Base-by-base conservation (phyloP, 2,888 invertebrate genomes). In the Drosophila birchii region DNA sequence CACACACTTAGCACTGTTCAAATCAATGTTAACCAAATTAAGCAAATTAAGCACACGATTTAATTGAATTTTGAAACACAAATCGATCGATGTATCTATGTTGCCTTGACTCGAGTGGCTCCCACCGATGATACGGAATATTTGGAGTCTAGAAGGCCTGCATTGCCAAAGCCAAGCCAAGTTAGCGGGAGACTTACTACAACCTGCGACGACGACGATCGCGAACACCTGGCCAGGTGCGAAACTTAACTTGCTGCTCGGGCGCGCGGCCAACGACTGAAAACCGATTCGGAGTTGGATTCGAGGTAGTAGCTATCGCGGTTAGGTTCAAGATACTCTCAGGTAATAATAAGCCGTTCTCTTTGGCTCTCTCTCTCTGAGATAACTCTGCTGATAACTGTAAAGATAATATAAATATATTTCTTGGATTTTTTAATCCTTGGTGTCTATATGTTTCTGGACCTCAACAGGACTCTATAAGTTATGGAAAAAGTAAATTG, bases 241-340 rank as follows among this genome's bases (percentile, higher is more conserved):
- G 75, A 87, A 64, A 68, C 55, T 66, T 58, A 77, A 79, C 86
- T 81, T 78, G 86, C 60, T 76, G 72, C 83, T 80, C 72, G 56
- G 75, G 75, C 83, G 76, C 69, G 67, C 76, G 68, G 68, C 75
- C 62, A 76, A 72, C 77, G 75, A 86, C 82, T 86, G 76, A 79
- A 61, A 8, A 43, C 41, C 45, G 47, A 39, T 26, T 64, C 43
- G 71, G 66, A 86, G 78, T 69, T 70, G 79, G 78, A 75, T 67
- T 81, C 59, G 67, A 36, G 55, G 63, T 63, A 57, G 63, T 63
- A 56, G 57, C 34, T 41, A 49, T 53, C 41, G 41, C 41, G 29
- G 58, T 61, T 49, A 64, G 58, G 58, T 63, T 62, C 60, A 49
- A 72, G 64, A 73, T 57, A 78, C 63, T 39, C 45, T 41, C 45